Percentiles rank a stretch among this genome's conserved stretches.
Evolutionary conservation across 92 coral and sea anemone genomes (phyloP).

Genomic region (Phymanthus crucifer): DNA sequence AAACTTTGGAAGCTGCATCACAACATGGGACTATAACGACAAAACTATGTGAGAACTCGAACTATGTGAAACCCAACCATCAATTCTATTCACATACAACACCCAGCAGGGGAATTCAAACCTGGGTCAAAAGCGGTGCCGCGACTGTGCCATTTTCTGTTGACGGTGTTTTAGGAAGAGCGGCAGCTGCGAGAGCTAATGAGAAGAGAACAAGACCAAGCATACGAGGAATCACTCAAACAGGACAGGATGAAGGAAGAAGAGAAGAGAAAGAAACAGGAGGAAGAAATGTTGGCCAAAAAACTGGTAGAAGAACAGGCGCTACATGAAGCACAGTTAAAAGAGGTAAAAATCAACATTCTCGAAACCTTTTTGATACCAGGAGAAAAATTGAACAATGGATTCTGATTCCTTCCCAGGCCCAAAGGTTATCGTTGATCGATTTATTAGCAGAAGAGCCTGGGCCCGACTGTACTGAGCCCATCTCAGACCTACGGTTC

Average conservation of each 20-base stretch:
- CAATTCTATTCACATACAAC: too few species aligned
- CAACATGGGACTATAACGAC: too few species aligned
- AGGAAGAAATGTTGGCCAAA: constrained; percentile 77
- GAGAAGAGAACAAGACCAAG: constrained; percentile 91
- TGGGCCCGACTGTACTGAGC: constrained; percentile 96
- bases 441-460: constrained; percentile 96
- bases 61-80: too few species aligned
- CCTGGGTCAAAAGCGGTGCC: too few species aligned
- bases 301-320: constrained; percentile 84
- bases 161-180: constrained; percentile 59
- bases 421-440: constrained; percentile 88
- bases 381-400: neutral
- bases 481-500: constrained; percentile 89
- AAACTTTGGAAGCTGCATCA: too few species aligned
- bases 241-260: constrained; percentile 91
- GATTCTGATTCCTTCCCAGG: constrained; percentile 43
- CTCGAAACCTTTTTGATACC: too few species aligned
- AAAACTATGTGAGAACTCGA: too few species aligned
- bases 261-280: constrained; percentile 80
- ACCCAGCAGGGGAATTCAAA: too few species aligned
- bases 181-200: constrained; percentile 85
- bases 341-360: constrained; percentile 63
- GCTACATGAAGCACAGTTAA: constrained; percentile 89
- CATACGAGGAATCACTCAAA: constrained; percentile 86
- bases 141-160: too few species aligned